A percentile compares a stretch with the other conserved stretches of the same genome.
phyloP scores from a whole-genome alignment of 2,113 vertebrate genomes.

The Sphaerodactylus townsendi region DNA sequence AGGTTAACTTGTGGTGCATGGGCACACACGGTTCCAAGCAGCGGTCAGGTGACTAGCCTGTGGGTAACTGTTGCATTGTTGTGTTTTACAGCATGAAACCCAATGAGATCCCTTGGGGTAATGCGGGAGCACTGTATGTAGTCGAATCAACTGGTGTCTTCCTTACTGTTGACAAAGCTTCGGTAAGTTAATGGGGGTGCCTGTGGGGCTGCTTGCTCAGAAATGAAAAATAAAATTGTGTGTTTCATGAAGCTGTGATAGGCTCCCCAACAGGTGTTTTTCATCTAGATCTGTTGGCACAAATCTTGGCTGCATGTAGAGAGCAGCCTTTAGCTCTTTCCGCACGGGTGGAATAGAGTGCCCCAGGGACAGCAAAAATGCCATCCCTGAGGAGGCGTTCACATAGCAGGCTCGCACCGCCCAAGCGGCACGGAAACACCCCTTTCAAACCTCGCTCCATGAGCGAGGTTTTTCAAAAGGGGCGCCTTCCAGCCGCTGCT shows the following conservation, averaged over 20 bases:
- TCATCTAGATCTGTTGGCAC: neutral
- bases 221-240: neutral
- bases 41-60: neutral
- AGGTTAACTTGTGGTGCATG: too few species aligned
- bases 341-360: too few species aligned
- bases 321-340: too few species aligned
- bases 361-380: too few species aligned
- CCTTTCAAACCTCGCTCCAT: too few species aligned
- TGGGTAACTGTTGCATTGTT: neutral
- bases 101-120: conserved; percentile 85
- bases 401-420: too few species aligned
- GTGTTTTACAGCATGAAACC: conserved; percentile 69
- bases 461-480: too few species aligned
- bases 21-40: neutral
- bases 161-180: conserved; percentile 81
- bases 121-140: conserved; percentile 77
- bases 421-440: too few species aligned
- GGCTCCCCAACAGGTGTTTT: neutral
- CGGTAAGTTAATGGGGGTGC: conserved; percentile 67
- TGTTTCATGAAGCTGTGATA: neutral
- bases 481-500: too few species aligned
- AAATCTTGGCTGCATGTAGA: neutral
- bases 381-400: too few species aligned
- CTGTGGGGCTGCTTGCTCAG: neutral
- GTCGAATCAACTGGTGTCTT: conserved; percentile 88